phyloP scores from a whole-genome alignment of 2,113 vertebrate species.

The Dascyllus trimaculatus region DNA sequence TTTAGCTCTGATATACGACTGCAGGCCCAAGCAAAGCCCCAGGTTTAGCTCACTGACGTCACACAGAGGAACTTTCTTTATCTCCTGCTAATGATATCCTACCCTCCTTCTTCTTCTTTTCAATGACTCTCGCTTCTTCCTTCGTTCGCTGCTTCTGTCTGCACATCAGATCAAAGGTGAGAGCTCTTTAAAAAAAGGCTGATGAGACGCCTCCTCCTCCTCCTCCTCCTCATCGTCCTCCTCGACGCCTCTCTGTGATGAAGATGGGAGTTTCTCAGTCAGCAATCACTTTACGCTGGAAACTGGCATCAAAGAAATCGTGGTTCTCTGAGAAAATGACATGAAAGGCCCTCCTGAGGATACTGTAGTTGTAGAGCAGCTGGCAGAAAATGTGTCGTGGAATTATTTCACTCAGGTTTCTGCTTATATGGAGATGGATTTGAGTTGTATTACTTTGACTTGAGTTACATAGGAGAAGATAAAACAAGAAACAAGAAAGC shows the following conservation, averaged over 20 bases:
- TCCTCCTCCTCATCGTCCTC: conserved; percentile 3
- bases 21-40: conserved; percentile 54
- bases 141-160: conserved; percentile 37
- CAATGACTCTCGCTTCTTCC: conserved; percentile 14
- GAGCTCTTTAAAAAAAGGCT: conserved; percentile 13
- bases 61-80: conserved; percentile 48
- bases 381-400: conserved; percentile 1
- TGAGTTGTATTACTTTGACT: neutral
- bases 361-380: conserved; percentile 1
- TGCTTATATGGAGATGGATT: conserved; percentile 1
- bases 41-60: conserved; percentile 68
- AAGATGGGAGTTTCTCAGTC: conserved; percentile 41
- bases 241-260: conserved; percentile 36
- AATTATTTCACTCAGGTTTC: conserved; percentile 16
- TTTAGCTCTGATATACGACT: conserved; percentile 72
- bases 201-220: conserved; percentile 41
- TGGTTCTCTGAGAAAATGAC: conserved; percentile 14
- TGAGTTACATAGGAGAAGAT: neutral
- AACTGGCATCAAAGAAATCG: conserved; percentile 46
- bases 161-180: conserved; percentile 69
- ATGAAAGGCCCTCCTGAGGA: conserved; percentile 9
- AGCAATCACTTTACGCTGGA: conserved; percentile 37
- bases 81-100: conserved; percentile 47
- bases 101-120: conserved; percentile 4
- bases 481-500: neutral